A percentile compares a stretch with the other conserved stretches of the same genome.
Conservation (phyloP, 2,113 vertebrate genomes). For the Porphyrio hochstetteri region DNA sequence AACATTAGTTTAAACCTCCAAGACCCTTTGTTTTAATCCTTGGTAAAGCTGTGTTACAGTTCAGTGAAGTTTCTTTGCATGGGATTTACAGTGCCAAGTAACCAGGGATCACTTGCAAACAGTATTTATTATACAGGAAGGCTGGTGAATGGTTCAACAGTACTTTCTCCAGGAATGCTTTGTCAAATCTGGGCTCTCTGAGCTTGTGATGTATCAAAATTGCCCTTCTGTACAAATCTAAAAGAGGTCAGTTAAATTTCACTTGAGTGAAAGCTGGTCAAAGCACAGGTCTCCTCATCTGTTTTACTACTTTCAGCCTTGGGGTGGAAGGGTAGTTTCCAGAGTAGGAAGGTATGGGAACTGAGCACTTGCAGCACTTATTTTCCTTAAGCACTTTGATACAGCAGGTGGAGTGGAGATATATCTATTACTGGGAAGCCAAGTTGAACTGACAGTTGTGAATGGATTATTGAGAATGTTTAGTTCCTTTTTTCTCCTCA, state of each 20-base stretch:
- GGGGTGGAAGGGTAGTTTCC: neutral
- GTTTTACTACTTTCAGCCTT: neutral
- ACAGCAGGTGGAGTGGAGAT: neutral
- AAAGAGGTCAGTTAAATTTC: neutral
- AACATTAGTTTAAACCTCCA: neutral
- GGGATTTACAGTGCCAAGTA: neutral
- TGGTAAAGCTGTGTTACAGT: neutral
- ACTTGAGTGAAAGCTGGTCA: neutral
- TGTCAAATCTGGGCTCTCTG: neutral
- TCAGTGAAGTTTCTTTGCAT: neutral
- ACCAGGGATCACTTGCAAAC: neutral
- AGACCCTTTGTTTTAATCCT: neutral
- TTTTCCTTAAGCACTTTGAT: neutral
- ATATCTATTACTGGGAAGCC: rapidly evolving
- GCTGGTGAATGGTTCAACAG: neutral
- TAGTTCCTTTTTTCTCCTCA: neutral
- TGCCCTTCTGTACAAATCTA: neutral
- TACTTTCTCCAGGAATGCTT: neutral
- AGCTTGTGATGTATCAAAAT: neutral
- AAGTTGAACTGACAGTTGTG: neutral
- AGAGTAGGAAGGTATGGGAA: neutral
- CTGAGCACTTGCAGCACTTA: neutral
- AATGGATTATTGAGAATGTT: neutral
- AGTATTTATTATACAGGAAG: neutral
- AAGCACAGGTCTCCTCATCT: neutral